phyloP scores from a whole-genome alignment of 2,113 vertebrate species.

The Cynoglossus semilaevis region DNA sequence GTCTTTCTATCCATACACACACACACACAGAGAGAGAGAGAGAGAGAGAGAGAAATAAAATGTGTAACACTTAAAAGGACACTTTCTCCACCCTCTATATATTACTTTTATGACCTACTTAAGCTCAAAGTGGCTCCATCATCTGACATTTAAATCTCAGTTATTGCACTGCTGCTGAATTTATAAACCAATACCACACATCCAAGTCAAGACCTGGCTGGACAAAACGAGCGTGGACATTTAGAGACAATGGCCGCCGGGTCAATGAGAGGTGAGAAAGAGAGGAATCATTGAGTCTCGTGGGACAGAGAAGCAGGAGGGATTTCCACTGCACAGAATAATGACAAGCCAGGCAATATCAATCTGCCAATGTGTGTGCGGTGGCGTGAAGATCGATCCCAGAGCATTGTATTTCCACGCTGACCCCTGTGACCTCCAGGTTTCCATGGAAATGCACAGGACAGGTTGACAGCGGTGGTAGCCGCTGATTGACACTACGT shows the following conservation, averaged over 20 bases:
- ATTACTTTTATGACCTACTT: constrained; percentile 57
- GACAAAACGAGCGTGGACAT: constrained; percentile 24
- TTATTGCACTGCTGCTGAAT: constrained; percentile 61
- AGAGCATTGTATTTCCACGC: constrained; percentile 45
- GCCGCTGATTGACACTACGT: constrained; percentile 43
- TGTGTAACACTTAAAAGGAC: constrained; percentile 27
- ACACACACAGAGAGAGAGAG: too few species aligned
- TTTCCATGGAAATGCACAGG: constrained; percentile 53
- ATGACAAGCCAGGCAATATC: constrained; percentile 63
- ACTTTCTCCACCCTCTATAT: constrained; percentile 26
- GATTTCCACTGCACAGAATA: constrained; percentile 60
- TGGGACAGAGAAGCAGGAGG: constrained; percentile 35
- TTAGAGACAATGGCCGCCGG: constrained; percentile 52
- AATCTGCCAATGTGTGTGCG: constrained; percentile 38
- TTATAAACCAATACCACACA: constrained; percentile 52
- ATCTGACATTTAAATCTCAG: constrained; percentile 64
- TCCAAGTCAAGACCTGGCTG: constrained; percentile 34
- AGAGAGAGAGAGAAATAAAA: too few species aligned
- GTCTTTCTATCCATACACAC: neutral
- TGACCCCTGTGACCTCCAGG: constrained; percentile 58
- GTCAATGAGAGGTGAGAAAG: constrained; percentile 62
- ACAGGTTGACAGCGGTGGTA: constrained; percentile 21
- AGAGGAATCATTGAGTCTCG: constrained; percentile 43
- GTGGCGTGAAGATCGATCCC: constrained; percentile 47
- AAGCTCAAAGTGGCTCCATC: constrained; percentile 50